Evolutionary conservation across 1,140 invertebrate genomes (phyloP).

Genomic region (Calosoma granatense): DNA sequence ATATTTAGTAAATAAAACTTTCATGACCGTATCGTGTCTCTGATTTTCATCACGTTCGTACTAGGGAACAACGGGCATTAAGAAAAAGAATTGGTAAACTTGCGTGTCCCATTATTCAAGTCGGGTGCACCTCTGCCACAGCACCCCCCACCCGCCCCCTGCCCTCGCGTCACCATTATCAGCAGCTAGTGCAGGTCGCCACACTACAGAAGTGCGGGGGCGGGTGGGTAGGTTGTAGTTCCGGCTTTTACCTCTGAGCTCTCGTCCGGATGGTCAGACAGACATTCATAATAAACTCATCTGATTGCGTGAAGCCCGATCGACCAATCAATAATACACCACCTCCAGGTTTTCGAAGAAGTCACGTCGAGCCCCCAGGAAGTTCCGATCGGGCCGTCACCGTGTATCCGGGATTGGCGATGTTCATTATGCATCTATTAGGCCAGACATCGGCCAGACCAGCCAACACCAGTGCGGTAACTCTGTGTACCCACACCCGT

Average conservation of each 20-base stretch:
- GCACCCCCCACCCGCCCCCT: not conserved
- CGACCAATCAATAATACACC: not conserved
- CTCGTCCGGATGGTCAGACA: not conserved
- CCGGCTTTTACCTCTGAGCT: not conserved
- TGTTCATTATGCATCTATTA: too few species aligned
- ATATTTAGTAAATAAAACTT: slow-evolving; percentile 8
- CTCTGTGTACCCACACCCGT: too few species aligned
- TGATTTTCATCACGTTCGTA: slow-evolving; percentile 3
- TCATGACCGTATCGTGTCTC: slow-evolving; percentile 5
- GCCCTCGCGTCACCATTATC: too few species aligned
- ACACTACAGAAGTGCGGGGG: not conserved
- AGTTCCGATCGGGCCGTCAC: too few species aligned
- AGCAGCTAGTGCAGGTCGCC: not conserved
- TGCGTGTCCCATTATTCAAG: slow-evolving; percentile 5
- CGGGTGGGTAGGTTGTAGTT: too few species aligned
- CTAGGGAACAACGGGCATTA: not conserved
- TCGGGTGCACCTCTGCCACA: not conserved
- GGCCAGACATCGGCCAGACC: too few species aligned
- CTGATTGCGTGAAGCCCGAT: not conserved
- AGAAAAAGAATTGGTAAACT: slow-evolving; percentile 6
- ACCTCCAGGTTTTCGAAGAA: too few species aligned
- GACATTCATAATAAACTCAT: not conserved
- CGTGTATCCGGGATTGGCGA: too few species aligned
- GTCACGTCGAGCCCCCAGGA: too few species aligned
- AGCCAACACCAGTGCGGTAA: too few species aligned